A percentile compares a stretch with the other conserved stretches of the same genome.
phyloP scores from a whole-genome alignment of 2,113 vertebrate species.

The Phalacrocorax pelagicus region DNA sequence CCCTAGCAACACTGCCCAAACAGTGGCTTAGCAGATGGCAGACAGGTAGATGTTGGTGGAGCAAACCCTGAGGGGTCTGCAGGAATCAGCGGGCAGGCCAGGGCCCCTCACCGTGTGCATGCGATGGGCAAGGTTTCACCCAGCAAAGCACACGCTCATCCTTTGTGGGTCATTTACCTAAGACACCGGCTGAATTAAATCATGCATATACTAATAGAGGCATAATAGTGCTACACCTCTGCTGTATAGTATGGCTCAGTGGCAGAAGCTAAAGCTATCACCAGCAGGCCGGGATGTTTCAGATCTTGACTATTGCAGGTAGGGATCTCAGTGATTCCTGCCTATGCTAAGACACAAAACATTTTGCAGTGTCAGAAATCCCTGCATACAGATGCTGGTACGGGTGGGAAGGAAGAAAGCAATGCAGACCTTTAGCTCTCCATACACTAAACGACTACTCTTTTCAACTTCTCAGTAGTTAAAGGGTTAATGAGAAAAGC shows the following conservation, averaged over 20 bases:
- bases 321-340: background rate
- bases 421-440: background rate
- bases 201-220: fast-evolving
- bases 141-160: fast-evolving
- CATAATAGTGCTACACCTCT: background rate
- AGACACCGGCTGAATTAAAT: background rate
- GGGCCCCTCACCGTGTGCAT: fast-evolving
- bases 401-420: background rate
- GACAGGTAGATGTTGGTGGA: background rate
- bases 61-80: background rate
- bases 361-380: background rate
- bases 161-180: background rate
- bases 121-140: background rate
- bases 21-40: background rate
- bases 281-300: background rate
- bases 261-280: background rate
- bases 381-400: background rate
- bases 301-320: background rate
- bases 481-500: conserved; percentile 19
- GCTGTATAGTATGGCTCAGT: background rate
- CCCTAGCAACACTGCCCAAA: background rate
- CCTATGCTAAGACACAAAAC: fast-evolving
- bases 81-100: background rate
- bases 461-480: background rate
- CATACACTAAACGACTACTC: background rate